Base-by-base conservation (phyloP, 2,113 vertebrate genomes). In the Silurus meridionalis region DNA sequence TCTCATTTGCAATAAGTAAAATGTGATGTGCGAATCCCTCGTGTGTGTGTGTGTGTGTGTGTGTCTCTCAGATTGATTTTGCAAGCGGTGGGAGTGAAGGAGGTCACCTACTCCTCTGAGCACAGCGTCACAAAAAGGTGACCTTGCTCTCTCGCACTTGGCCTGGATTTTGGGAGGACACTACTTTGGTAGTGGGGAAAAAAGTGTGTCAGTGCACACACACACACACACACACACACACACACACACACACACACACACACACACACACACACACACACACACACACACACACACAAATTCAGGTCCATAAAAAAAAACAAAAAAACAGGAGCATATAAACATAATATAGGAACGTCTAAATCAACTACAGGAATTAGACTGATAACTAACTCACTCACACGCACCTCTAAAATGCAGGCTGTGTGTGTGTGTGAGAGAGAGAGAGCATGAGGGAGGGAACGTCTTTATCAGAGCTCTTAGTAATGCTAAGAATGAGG, bases 71-170 rank as follows among this genome's bases (percentile, higher is more conserved):
- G 60, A 77, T 63, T 61, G 50, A 84, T 58, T 23, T 82, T 80
- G 88, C 88, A 80, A 75, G 89, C 85, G 87, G 90, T 87, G 87
- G 3, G 89, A 90, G 88, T 74, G 87, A 94, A 94, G 90, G 92
- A 94, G 94, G 94, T 95, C 93, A 94, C 93, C 93, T 88, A 90
- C 90, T 91, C 93, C 93, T 94, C 92, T 87, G 57, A 94, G 94
- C 91, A 83, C 88, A 93, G 91, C 91, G 93, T 94, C 92, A 92
- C 90, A 21, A 91, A 91, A 88, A 85, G 88, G 89, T 87, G 91
- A 94, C 94, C 94, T 94, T 94, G 92, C 90, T 14, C 60, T 71
- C 53, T 69, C 25, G 2, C 71, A 8, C 52, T 90, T 86, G 92
- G 93, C 93, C 94, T 91, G 91, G 89, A 94, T 94, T 92, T 89